phyloP scores from a whole-genome alignment of 2,797 vertebrate species.

The Botia almorhae region DNA sequence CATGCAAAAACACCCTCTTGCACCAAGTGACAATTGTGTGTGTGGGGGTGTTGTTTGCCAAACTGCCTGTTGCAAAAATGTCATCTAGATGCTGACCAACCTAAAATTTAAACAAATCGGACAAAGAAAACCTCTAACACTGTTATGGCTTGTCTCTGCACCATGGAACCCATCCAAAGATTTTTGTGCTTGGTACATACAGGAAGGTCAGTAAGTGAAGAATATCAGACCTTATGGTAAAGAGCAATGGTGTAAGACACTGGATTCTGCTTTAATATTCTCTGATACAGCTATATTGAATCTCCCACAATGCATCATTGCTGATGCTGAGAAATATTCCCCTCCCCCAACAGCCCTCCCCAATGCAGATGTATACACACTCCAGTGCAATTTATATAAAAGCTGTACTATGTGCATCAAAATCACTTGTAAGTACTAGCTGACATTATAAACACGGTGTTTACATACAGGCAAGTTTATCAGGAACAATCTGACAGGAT shows the following conservation, averaged over 20 bases:
- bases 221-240: neutral
- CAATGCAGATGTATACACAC: constrained; percentile 31
- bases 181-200: neutral
- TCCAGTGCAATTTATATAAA: constrained; percentile 13
- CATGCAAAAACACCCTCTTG: neutral
- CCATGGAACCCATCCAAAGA: neutral
- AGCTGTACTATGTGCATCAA: constrained; percentile 4
- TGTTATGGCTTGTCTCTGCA: neutral
- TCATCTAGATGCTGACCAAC: constrained; percentile 23
- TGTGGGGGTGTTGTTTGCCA: neutral
- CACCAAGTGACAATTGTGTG: constrained; percentile 9
- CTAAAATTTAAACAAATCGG: constrained; percentile 11
- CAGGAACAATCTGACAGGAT: constrained; percentile 25
- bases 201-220: constrained; percentile 24
- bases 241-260: neutral
- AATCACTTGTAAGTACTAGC: constrained; percentile 23
- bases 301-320: constrained; percentile 16
- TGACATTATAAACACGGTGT: constrained; percentile 11
- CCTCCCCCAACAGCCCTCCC: constrained; percentile 1
- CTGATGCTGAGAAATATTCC: constrained; percentile 13
- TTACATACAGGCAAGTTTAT: neutral
- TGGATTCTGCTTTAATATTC: constrained; percentile 30
- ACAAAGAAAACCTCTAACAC: neutral
- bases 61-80: constrained; percentile 1
- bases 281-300: neutral